Evolutionary conservation across 1,140 invertebrate genomes (phyloP), one percentile per base, ranked within the genome.

Genomic region (Zaprionus ghesquierei): DNA sequence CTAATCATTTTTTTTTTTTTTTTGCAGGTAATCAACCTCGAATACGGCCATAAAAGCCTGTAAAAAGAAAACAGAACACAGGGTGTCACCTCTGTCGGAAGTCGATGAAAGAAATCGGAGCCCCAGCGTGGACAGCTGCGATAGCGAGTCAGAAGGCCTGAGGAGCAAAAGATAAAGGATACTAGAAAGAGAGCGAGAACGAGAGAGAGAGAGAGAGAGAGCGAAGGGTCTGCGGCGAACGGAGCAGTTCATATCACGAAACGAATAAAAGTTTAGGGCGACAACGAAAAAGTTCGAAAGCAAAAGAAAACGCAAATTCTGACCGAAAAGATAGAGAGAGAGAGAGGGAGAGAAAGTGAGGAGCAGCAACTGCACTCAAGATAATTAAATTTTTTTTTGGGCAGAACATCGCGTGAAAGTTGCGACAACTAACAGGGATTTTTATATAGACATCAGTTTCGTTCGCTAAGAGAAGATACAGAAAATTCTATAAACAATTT

Each of bases 31-130:
- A 89, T 73, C 58, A 56, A 68, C 29, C 72, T 71, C 44, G 46
- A 79, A 66, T 23, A 78, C 81, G 84, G 81, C 82, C 71, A 68
- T 49, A 56, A 66, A 64, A 82, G 79, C 79, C 82, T 73, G 61
- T 8, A 46, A 46, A 4, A 79, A 46, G 9, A 18, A 82, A 60
- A 75, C 55, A 51, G 79, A 78, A 20, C 18, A 46, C 41, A 41
- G 54, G 62, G 74, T 46, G 44, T 81, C 58, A 77, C 50, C 66
- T 71, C 54, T 65, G 23, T 65, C 35, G 66, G 49, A 78, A 81
- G 68, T 87, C 75, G 60, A 75, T 58, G 65, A 49, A 86, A 38
- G 25, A 64, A 27, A 73, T 71, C 77, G 62, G 74, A 55, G 59
- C 31, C 31, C 25, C 59, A 49, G 49, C 56, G 61, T 49, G 61